Base-by-base conservation (phyloP, 2,888 invertebrate genomes). In the Drosophila dives region DNA sequence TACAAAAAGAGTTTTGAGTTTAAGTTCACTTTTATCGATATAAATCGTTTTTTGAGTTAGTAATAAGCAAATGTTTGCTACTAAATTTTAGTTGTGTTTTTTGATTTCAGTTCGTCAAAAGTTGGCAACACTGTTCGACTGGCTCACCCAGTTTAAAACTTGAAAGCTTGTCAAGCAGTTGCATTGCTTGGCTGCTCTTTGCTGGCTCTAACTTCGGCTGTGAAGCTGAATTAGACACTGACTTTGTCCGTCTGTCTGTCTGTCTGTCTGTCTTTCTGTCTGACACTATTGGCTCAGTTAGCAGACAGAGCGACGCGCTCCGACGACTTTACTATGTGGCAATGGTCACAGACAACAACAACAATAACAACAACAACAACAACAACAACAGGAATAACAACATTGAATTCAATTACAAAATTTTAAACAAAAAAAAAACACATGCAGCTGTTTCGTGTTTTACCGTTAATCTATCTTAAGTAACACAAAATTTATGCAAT, bases 281-380 rank as follows among this genome's bases (percentile, higher is more conserved):
- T 72, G 48, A n/a, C 68, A 26, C 49, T 56, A 50, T 33, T 56
- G 49, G 51, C 59, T 60, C 20, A n/a, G 45, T 42, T 54, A 53
- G 64, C 82, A 82, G 80, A 80, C 80, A 80, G 66, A 55, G 64
- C 83, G 80, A 61, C 80, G 74, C 73, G 56, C 20, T 40, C 63
- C 79, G 60, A 67, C 81, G 76, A 66, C 64, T 70, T 48, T 60
- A 76, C 67, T 65, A 82, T 82, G 83, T 77, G 80, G 80, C 80
- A 82, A 81, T 65, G 68, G 26, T 6, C n/a, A 32, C 77, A 60
- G 67, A 54, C 66, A 63, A 48, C 36, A 51, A 38, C 36, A 49
- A n/a, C 50, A 63, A 42, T 73, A 69, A 10, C 45, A 71, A 58
- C 65, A 50, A 55, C 45, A 66, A 17, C 34, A 56, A 20, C 17